Conservation (phyloP, 1,140 invertebrate species). For the Acyrthosiphon pisum region DNA sequence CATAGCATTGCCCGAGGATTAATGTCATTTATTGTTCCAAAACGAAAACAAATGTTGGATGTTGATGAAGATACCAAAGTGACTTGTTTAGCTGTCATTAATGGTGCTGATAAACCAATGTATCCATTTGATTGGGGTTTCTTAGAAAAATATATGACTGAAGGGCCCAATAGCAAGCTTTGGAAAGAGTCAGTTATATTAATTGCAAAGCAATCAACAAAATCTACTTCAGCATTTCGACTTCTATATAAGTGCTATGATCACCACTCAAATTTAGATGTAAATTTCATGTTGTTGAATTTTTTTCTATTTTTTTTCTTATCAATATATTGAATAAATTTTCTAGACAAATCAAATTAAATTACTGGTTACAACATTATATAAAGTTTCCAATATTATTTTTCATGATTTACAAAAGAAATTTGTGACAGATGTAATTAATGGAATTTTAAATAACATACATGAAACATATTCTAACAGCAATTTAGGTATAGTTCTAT, state of each 20-base stretch:
- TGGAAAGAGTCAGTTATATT: slow-evolving; percentile 50
- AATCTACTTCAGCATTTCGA: slow-evolving; percentile 49
- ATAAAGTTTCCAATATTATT: slow-evolving; percentile 52
- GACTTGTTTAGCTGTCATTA: slow-evolving; percentile 24
- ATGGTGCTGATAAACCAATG: slow-evolving; percentile 45
- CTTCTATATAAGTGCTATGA: slow-evolving; percentile 44
- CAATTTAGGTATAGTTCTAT: background rate
- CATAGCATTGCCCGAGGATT: slow-evolving; percentile 45
- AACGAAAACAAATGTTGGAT: slow-evolving; percentile 39
- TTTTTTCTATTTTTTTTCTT: background rate
- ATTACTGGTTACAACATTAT: slow-evolving; percentile 5
- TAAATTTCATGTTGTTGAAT: background rate
- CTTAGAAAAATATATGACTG: slow-evolving; percentile 28
- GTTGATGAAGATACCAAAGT: slow-evolving; percentile 16
- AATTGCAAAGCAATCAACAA: slow-evolving; percentile 46
- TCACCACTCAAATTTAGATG: slow-evolving; percentile 38
- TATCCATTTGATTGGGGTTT: slow-evolving; percentile 48
- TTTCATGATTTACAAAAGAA: slow-evolving; percentile 49
- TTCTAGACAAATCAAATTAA: slow-evolving; percentile 33
- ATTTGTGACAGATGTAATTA: slow-evolving; percentile 20
- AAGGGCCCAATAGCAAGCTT: slow-evolving; percentile 31
- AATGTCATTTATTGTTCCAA: slow-evolving; percentile 44
- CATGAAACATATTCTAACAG: background rate
- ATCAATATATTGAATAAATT: background rate
- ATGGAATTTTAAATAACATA: slow-evolving; percentile 22